Evolutionary conservation across 2,113 vertebrate genomes (phyloP).

Genomic region (Sphaerodactylus townsendi): DNA sequence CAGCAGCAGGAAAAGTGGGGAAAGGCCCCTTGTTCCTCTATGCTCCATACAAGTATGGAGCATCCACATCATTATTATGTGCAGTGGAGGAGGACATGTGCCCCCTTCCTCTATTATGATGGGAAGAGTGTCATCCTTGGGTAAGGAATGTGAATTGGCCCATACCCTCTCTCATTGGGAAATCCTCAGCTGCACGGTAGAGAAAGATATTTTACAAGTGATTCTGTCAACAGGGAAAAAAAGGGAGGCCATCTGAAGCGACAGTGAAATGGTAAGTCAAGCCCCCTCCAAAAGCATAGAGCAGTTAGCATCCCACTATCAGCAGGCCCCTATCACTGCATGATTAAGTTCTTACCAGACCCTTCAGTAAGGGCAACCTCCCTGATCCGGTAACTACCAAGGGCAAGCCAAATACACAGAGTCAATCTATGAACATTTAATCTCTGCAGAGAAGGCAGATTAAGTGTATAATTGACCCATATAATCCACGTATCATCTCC

Average conservation of each 20-base stretch:
- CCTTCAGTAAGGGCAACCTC: constrained; percentile 84
- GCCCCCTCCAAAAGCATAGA: constrained; percentile 61
- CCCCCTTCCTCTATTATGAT: background rate
- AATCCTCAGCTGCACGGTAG: too few species aligned
- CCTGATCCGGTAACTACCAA: constrained; percentile 92
- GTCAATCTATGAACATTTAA: constrained; percentile 94
- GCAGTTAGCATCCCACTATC: constrained; percentile 46
- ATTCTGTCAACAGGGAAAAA: background rate
- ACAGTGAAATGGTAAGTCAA: constrained; percentile 75
- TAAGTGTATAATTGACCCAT: constrained; percentile 99
- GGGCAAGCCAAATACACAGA: constrained; percentile 91
- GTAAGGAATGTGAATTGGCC: background rate
- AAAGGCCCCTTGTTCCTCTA: too few species aligned
- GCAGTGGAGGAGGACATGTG: background rate
- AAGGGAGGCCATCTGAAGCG: constrained; percentile 14
- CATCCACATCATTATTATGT: background rate
- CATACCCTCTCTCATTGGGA: background rate
- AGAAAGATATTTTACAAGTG: background rate
- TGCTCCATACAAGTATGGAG: too few species aligned
- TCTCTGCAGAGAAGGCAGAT: constrained; percentile 90
- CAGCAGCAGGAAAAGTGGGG: too few species aligned
- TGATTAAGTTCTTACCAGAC: constrained; percentile 82
- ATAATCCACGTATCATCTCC: constrained; percentile 94
- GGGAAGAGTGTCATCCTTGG: background rate
- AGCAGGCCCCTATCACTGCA: constrained; percentile 57